phyloP scores from a whole-genome alignment of 2,797 vertebrate genomes.

The Rhabdophis nuchalis region DNA sequence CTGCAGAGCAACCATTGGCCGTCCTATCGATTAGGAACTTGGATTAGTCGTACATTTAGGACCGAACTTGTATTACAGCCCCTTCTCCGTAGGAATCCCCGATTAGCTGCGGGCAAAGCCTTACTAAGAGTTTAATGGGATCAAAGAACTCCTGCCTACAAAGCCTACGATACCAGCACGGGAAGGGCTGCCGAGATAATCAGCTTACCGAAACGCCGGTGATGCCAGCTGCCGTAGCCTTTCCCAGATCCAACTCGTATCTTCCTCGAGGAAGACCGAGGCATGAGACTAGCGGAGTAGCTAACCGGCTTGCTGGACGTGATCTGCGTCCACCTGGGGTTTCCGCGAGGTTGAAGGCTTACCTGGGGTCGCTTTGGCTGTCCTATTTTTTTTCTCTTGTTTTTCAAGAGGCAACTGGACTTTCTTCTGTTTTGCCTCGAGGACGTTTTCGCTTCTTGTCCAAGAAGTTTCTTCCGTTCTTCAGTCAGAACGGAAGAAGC shows the following conservation, averaged over 20 bases:
- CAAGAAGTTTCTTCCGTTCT: neutral
- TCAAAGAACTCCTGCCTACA: conserved; percentile 16
- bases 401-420: neutral
- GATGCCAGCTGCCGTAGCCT: neutral
- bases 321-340: neutral
- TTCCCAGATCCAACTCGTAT: neutral
- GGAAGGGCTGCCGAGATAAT: neutral
- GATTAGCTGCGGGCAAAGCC: conserved; percentile 26
- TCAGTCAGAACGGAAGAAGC: neutral
- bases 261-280: neutral
- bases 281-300: fast-evolving
- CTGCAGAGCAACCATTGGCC: neutral
- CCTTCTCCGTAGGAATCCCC: neutral
- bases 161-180: neutral
- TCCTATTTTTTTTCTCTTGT: too few relatives aligned
- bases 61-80: neutral
- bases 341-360: neutral
- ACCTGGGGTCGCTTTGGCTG: neutral
- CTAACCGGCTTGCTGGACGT: neutral
- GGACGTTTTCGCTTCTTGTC: neutral
- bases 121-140: conserved; percentile 36
- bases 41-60: neutral
- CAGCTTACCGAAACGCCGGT: conserved; percentile 4
- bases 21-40: neutral
- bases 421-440: neutral